Evolutionary conservation across 2,797 vertebrate genomes (phyloP), one percentile per base, ranked within the genome.

Genomic region (Rhinophrynus dorsalis): DNA sequence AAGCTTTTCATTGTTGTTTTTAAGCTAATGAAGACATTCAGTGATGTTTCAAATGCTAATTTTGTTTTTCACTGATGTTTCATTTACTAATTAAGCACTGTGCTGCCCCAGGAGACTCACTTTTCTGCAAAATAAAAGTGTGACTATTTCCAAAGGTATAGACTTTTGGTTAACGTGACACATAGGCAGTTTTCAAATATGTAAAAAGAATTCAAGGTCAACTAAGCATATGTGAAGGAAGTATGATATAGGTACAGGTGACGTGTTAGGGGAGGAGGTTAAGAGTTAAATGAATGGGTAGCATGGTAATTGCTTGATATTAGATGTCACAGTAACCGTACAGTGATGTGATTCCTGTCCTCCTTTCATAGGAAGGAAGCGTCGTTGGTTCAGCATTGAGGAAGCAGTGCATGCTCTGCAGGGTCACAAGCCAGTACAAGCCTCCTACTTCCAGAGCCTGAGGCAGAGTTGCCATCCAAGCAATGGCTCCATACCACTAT

Each of bases 301-400:
- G 26, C 30, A 17, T 52, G 50, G 27, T 35, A 1, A 48, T 3
- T 48, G 24, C 9, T 24, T 20, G 1, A n/a, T 23, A 12, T 17
- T 21, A 24, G 12, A 50, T 51, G 6, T 7, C n/a, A 15, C 30
- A 21, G 37, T 55, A 8, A 23, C 12, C 12, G 2, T 48, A 29
- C 7, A 8, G 27, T 67, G 23, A 21, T 35, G 6, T 52, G 20
- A 60, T 52, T 50, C 7, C 11, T 45, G 48, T 42, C 63, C 20
- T 78, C n/a, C 78, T 63, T 72, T 75, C 21, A 59, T 91, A 98
- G 97, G 97, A 86, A 94, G 97, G 86, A 98, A 98, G 93, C 94
- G 97, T 90, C 94, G 97, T 86, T 99, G 96, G 97, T 99, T 98
- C 90, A 96, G 94, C 89, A 93, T 96, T 83, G 94, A 96, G 82